Base-by-base conservation (phyloP, 2,888 invertebrate species). In the Sarcophaga rosellei region DNA sequence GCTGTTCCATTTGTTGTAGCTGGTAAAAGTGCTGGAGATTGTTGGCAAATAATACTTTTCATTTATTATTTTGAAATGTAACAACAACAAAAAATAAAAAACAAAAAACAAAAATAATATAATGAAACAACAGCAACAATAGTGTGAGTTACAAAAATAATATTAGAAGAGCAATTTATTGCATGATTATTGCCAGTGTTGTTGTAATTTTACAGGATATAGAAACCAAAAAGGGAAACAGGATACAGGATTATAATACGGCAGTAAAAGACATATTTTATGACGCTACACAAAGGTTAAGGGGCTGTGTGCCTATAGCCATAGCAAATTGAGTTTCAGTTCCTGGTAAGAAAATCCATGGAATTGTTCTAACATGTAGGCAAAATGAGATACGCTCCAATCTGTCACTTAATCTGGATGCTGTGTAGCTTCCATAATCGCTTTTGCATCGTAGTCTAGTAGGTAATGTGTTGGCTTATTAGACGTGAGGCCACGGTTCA, bases 121-220 rank as follows among this genome's bases (percentile, higher is more conserved):
- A 69, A 61, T 47, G 15, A 62, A n/a, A 47, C 17, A 17, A 20
- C n/a, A 61, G 25, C 45, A 76, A 61, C 4, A 23, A 11, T 11
- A 35, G n/a, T 11, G 20, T 15, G 2, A 17, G 25, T 5, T 4
- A 53, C 15, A 53, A 15, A 17, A 53, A 80, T 72, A 59, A 59
- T 23, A 73, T 73, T 73, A 65, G 66, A 44, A 23, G 2, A 73
- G 35, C 78, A 70, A 65, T 79, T 79, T 79, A 79, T 70, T 70
- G 63, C 63, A 15, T 65, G 21, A 79, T 53, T 53, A 53, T 17
- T 53, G 17, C 17, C 17, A 17, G 12, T 17, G 53, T 17, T 53
- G 15, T 53, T 53, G 12, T 17, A 17, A 4, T 53, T 12, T 53
- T 53, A 15, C 53, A 53, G 53, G 4, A 53, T 4, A 17, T 53